Evolutionary conservation across 2,797 vertebrate species (phyloP), one percentile per base, ranked within the genome.

Genomic region (Rhyacichthys aspro): DNA sequence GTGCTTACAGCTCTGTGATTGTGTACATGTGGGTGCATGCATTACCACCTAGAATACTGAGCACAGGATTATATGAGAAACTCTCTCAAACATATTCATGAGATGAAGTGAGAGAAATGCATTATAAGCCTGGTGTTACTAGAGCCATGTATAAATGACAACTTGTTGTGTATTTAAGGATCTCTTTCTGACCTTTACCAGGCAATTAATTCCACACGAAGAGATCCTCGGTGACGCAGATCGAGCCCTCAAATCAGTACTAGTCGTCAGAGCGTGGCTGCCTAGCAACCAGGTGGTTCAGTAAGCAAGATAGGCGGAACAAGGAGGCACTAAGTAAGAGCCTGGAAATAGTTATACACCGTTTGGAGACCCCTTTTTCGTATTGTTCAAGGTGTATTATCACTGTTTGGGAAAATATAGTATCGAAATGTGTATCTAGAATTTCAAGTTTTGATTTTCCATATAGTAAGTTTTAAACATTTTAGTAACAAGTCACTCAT

Each of bases 271-370:
- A 37, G 55, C 46, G 32, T 15, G 47, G 79, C 67, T 89, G 88
- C 89, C 38, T 87, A 83, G 88, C 85, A 89, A 88, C 88, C 82
- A 87, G 80, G 81, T 81, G 6, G 63, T 64, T 72, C 67, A 59
- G 67, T 37, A 59, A 78, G 59, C 37, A 58, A 62, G 55, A 62
- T 2, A 11, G 59, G 57, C 52, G 50, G 47, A 53, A 44, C 32
- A 42, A 59, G 39, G 34, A 62, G 44, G 55, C 33, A 38, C 52
- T 17, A 46, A 56, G 58, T 63, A 9, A 1, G 55, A 64, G 37
- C 43, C 66, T 77, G 55, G 60, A 59, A 63, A 58, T 46, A 49
- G 46, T 70, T 17, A 12, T 32, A 41, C 28, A 65, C n/a, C 43
- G 36, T 11, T 67, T 11, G 8, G 11, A 8, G 34, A 34, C 61